Percentiles rank a stretch among this genome's conserved stretches.
Evolutionary conservation across 2,113 vertebrate genomes (phyloP).

Genomic region (Aegithalos caudatus): DNA sequence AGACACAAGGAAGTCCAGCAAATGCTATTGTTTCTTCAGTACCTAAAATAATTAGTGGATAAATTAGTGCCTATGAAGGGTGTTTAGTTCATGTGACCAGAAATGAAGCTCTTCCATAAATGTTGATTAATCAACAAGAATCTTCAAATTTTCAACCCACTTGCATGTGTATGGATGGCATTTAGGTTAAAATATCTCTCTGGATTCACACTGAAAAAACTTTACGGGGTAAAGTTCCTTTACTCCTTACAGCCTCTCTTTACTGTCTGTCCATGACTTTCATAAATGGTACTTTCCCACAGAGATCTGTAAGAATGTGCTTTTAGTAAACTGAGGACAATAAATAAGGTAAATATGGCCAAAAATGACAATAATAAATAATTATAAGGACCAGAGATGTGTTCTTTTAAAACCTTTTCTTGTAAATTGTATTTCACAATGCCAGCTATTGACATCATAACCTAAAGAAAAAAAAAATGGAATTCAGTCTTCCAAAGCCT

Average conservation of each 20-base stretch:
- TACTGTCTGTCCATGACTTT: not conserved
- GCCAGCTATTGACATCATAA: not conserved
- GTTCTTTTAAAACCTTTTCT: not conserved
- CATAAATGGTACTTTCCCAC: not conserved
- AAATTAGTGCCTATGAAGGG: not conserved
- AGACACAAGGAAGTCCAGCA: fast-evolving
- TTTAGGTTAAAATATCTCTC: not conserved
- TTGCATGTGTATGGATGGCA: not conserved
- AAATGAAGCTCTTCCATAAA: not conserved
- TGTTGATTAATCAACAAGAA: fast-evolving
- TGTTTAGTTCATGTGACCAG: not conserved
- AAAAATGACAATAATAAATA: not conserved
- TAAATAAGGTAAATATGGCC: not conserved
- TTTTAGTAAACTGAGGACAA: not conserved
- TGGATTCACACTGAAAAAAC: not conserved
- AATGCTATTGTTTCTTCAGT: not conserved
- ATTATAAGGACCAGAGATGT: not conserved
- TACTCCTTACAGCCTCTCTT: not conserved
- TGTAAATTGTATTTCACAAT: not conserved
- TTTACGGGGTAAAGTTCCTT: not conserved
- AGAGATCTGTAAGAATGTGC: not conserved
- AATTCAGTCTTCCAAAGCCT: not conserved
- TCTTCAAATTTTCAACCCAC: not conserved
- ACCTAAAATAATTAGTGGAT: not conserved
- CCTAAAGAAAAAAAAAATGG: not conserved